Percentiles rank a stretch among this genome's conserved stretches.
phyloP scores from a whole-genome alignment of 2,888 invertebrate genomes.

The Synanthedon andrenaeformis region DNA sequence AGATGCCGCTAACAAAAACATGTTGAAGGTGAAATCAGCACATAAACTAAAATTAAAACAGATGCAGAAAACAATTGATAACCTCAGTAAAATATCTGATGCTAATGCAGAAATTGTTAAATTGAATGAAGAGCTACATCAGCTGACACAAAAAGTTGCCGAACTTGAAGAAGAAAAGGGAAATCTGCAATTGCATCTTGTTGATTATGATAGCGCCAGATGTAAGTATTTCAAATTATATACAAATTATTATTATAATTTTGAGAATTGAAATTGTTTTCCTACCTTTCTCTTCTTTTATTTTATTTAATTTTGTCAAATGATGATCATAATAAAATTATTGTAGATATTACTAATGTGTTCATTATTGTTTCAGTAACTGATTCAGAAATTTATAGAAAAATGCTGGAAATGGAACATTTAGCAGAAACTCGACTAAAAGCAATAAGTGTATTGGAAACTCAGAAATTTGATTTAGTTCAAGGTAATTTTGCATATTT shows the following conservation, averaged over 20 bases:
- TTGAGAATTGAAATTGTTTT: too few relatives aligned
- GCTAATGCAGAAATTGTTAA: conserved; percentile 75
- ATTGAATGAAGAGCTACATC: conserved; percentile 72
- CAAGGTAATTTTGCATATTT: conserved; percentile 57
- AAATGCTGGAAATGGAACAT: conserved; percentile 56
- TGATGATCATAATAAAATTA: too few relatives aligned
- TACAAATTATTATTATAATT: not conserved
- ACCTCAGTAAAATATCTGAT: conserved; percentile 76
- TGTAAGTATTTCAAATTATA: conserved; percentile 44
- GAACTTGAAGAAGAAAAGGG: conserved; percentile 93
- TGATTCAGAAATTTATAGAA: conserved; percentile 62
- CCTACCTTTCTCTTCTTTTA: too few relatives aligned
- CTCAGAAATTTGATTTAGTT: conserved; percentile 76
- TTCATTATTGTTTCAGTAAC: conserved; percentile 40
- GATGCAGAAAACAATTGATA: conserved; percentile 79
- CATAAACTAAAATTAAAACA: conserved; percentile 80
- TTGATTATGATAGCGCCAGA: conserved; percentile 82
- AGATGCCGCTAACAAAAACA: conserved; percentile 80
- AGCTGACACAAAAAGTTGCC: conserved; percentile 79
- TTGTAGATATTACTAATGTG: not conserved
- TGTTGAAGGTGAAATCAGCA: conserved; percentile 80
- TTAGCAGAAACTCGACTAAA: conserved; percentile 68
- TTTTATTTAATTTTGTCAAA: too few relatives aligned
- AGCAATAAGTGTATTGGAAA: conserved; percentile 72
- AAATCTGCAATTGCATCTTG: conserved; percentile 86